Conservation (phyloP, 2,888 invertebrate species). For the Uloborus plumipes region DNA sequence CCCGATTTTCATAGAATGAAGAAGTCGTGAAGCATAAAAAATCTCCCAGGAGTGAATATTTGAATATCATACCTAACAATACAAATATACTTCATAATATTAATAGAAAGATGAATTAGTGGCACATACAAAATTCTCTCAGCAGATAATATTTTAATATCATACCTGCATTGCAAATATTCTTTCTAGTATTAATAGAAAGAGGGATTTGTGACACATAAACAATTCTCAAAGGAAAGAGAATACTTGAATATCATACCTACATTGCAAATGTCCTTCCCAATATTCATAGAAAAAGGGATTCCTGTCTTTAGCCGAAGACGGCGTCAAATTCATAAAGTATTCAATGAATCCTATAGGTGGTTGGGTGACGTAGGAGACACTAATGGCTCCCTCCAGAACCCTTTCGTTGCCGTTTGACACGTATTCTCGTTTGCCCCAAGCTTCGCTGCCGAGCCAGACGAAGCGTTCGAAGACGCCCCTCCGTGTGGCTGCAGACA, state of each 20-base stretch:
- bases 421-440: constrained; percentile 71
- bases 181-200: too few species aligned
- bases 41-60: too few species aligned
- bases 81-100: too few species aligned
- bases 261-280: constrained; percentile 72
- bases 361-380: constrained; percentile 73
- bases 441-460: constrained; percentile 76
- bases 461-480: constrained; percentile 71
- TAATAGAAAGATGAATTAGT: too few species aligned
- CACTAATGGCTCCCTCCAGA: constrained; percentile 74
- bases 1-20: too few species aligned
- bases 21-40: too few species aligned
- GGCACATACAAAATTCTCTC: too few species aligned
- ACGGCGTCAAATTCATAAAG: constrained; percentile 71
- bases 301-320: constrained; percentile 70
- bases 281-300: constrained; percentile 76
- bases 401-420: constrained; percentile 70
- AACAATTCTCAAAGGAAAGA: too few species aligned
- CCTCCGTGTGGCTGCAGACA: constrained; percentile 72
- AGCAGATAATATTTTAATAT: too few species aligned
- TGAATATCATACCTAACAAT: too few species aligned
- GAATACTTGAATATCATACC: constrained; percentile 30
- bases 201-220: too few species aligned
- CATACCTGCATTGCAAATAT: too few species aligned
- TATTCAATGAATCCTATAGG: constrained; percentile 74